Evolutionary conservation across 1,140 invertebrate genomes (phyloP).

Genomic region (Drosophila mojavensis): DNA sequence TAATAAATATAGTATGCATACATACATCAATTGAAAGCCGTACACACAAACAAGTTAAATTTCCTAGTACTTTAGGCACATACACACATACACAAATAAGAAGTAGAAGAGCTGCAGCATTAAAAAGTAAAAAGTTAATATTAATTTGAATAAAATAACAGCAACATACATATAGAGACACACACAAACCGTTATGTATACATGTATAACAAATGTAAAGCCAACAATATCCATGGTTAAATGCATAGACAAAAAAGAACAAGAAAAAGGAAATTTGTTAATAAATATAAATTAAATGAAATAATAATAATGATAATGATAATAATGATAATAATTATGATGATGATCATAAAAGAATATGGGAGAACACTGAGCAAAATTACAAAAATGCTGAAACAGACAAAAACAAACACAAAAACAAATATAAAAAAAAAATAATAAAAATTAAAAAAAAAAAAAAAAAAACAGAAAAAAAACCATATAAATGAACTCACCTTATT

Average conservation of each 20-base stretch:
- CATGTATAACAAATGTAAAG: slow-evolving; percentile 42
- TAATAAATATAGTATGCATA: slow-evolving; percentile 27
- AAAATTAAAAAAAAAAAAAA: slow-evolving; percentile 24
- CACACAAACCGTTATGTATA: slow-evolving; percentile 57
- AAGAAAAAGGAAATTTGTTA: slow-evolving; percentile 38
- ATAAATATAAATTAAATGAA: slow-evolving; percentile 47
- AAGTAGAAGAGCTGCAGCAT: slow-evolving; percentile 10
- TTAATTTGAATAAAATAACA: slow-evolving; percentile 37
- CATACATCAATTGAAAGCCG: slow-evolving; percentile 49
- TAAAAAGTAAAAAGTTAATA: slow-evolving; percentile 33
- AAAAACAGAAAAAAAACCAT: slow-evolving; percentile 29
- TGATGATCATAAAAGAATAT: not conserved
- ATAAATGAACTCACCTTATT: slow-evolving; percentile 40
- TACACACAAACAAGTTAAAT: slow-evolving; percentile 34
- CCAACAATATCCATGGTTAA: slow-evolving; percentile 65
- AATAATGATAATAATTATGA: slow-evolving; percentile 32
- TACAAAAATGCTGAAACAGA: slow-evolving; percentile 49
- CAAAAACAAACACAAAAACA: slow-evolving; percentile 37
- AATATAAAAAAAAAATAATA: slow-evolving; percentile 36
- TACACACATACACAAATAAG: slow-evolving; percentile 22
- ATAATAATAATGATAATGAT: slow-evolving; percentile 2
- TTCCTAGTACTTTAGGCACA: slow-evolving; percentile 66
- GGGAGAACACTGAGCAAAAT: slow-evolving; percentile 43
- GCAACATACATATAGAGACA: slow-evolving; percentile 14
- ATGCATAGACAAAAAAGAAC: slow-evolving; percentile 39